Percentiles rank a stretch among this genome's conserved stretches.
Conservation (phyloP, 2,888 invertebrate genomes). For the Phyllotreta striolata region DNA sequence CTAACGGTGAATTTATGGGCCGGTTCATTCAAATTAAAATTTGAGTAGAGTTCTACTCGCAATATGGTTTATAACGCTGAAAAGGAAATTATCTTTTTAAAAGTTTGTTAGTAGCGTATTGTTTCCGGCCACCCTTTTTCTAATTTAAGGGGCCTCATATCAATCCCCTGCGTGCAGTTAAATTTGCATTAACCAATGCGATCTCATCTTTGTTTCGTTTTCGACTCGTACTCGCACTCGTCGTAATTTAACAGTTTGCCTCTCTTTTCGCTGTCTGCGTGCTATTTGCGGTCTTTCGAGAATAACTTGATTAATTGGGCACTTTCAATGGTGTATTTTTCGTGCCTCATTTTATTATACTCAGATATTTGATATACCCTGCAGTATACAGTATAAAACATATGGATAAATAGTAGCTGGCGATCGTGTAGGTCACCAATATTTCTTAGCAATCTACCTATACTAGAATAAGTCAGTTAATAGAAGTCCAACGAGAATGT, state of each 20-base stretch:
- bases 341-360: conserved; percentile 22
- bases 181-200: conserved; percentile 38
- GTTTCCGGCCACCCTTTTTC: conserved; percentile 45
- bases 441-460: too few relatives aligned
- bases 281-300: conserved; percentile 33
- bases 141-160: conserved; percentile 41
- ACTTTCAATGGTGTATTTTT: conserved; percentile 15
- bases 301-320: conserved; percentile 30
- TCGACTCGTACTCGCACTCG: conserved; percentile 10
- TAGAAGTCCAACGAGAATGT: too few relatives aligned
- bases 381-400: too few relatives aligned
- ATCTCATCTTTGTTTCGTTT: conserved; percentile 35
- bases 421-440: too few relatives aligned
- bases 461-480: too few relatives aligned
- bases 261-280: conserved; percentile 29
- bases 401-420: too few relatives aligned
- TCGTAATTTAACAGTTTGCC: conserved; percentile 5
- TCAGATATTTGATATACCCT: too few relatives aligned
- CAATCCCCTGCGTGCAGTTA: conserved; percentile 40
- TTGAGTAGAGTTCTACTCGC: conserved; percentile 57
- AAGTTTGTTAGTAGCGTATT: conserved; percentile 54
- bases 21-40: conserved; percentile 60
- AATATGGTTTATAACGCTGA: conserved; percentile 49
- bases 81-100: conserved; percentile 52
- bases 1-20: conserved; percentile 56